Evolutionary conservation across 2,113 vertebrate species (phyloP).

Genomic region (Garra rufa): DNA sequence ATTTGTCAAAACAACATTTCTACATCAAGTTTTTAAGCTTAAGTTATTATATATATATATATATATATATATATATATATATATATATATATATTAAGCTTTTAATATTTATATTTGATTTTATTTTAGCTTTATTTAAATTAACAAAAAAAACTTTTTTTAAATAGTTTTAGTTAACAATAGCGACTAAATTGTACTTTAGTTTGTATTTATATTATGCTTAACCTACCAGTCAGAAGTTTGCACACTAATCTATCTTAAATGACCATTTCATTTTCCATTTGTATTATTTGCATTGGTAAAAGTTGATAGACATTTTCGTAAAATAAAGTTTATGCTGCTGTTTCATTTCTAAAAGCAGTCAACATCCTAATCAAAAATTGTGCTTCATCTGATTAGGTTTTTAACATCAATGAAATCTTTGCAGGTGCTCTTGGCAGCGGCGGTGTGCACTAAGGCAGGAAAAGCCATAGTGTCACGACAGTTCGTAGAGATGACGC

Average conservation of each 20-base stretch:
- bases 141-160: not conserved
- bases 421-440: constrained; percentile 94
- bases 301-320: not conserved
- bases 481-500: constrained; percentile 99
- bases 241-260: not conserved
- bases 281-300: not conserved
- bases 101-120: not conserved
- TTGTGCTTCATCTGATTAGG: not conserved
- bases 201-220: not conserved
- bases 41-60: no score
- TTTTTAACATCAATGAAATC: not conserved
- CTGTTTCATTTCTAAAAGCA: no score
- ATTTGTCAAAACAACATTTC: not conserved
- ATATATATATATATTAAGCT: no score
- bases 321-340: no score
- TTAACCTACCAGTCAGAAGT: not conserved
- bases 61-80: no score
- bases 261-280: not conserved
- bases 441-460: constrained; percentile 97
- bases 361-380: no score
- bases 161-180: not conserved
- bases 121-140: not conserved
- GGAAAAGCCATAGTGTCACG: constrained; percentile 97
- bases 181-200: not conserved
- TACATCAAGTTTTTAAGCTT: not conserved